These are phyloP conservation scores for Rhinopomastus cyanomelas DNA, from an alignment of 2,113 vertebrate genomes.

Conservation along the genomic window DNA sequence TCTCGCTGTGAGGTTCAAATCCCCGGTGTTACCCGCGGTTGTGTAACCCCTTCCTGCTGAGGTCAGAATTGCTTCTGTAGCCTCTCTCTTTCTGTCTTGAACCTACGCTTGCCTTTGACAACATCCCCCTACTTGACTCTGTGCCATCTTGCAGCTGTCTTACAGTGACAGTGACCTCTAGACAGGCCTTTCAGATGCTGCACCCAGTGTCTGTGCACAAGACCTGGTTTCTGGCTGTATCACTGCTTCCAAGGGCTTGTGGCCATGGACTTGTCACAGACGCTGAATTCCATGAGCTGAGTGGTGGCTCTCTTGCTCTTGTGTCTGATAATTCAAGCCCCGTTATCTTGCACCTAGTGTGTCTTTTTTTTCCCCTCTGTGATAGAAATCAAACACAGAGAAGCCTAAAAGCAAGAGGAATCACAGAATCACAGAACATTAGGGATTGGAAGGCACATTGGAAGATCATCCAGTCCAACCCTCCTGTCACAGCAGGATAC, in stretches of 20 bases:
- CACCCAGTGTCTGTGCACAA: background rate
- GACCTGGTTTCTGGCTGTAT: background rate
- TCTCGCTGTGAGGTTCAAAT: background rate
- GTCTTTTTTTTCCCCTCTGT: constrained; percentile 41
- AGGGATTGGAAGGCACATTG: too few relatives aligned
- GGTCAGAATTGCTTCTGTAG: background rate
- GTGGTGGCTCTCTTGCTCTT: background rate
- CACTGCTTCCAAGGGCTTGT: background rate
- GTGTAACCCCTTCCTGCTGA: background rate
- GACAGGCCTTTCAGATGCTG: background rate
- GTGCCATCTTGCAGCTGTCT: background rate
- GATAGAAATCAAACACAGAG: constrained; percentile 56
- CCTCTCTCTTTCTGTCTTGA: background rate
- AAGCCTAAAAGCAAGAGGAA: constrained; percentile 34
- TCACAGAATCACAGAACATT: too few relatives aligned
- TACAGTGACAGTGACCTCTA: background rate
- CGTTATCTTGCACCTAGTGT: constrained; percentile 15
- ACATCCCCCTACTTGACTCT: background rate
- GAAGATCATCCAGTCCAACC: too few relatives aligned
- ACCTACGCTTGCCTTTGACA: background rate
- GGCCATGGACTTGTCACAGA: background rate
- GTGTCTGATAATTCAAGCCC: constrained; percentile 16
- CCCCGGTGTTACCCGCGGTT: background rate
- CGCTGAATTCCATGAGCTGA: background rate
- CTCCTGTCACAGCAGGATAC: too few relatives aligned